Evolutionary conservation across 2,888 invertebrate species (phyloP).

Genomic region (Hypomecis atomaria): DNA sequence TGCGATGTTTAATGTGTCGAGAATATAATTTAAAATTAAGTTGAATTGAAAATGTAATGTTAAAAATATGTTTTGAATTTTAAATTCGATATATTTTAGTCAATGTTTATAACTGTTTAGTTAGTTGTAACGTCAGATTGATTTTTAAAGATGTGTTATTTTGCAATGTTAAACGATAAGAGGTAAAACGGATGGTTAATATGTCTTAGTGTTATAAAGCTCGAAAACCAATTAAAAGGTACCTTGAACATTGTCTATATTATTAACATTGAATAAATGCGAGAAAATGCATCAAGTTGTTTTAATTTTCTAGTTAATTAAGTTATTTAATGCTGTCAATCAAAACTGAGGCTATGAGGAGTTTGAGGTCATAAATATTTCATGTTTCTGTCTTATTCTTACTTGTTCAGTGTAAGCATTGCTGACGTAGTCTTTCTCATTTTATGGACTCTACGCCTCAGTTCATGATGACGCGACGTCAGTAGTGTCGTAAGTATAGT

Average conservation of each 20-base stretch:
- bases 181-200: slow-evolving; percentile 76
- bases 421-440: too few species aligned
- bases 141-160: slow-evolving; percentile 78
- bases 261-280: slow-evolving; percentile 85
- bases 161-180: slow-evolving; percentile 80
- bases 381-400: too few species aligned
- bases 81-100: slow-evolving; percentile 81
- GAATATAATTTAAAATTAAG: slow-evolving; percentile 73
- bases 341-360: too few species aligned
- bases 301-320: slow-evolving; percentile 42
- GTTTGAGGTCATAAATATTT: too few species aligned
- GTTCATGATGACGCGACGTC: too few species aligned
- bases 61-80: slow-evolving; percentile 73
- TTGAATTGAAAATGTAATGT: slow-evolving; percentile 67
- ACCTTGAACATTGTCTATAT: slow-evolving; percentile 85
- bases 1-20: slow-evolving; percentile 76
- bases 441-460: too few species aligned
- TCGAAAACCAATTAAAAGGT: slow-evolving; percentile 84
- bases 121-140: slow-evolving; percentile 75
- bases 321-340: background rate
- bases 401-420: too few species aligned
- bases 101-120: slow-evolving; percentile 76
- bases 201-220: slow-evolving; percentile 82
- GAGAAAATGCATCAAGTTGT: slow-evolving; percentile 64
- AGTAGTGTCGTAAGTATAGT: too few species aligned